Evolutionary conservation across 2,797 vertebrate genomes (phyloP).

Genomic region (Phaenicophaeus curvirostris): DNA sequence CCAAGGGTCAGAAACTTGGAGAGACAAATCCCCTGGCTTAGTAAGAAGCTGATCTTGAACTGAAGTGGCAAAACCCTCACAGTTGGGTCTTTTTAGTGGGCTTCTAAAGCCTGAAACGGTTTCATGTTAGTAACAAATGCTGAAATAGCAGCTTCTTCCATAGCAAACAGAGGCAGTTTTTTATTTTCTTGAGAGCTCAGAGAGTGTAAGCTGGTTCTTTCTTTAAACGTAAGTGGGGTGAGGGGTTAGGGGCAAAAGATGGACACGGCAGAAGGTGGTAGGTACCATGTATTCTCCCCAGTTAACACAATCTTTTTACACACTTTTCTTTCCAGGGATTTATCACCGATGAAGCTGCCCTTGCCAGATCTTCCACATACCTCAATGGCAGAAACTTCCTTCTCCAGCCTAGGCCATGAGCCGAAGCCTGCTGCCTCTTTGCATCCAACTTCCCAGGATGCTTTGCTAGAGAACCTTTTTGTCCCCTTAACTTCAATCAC

Average conservation of each 20-base stretch:
- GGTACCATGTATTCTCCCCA: neutral
- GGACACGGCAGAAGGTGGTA: neutral
- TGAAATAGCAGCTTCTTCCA: neutral
- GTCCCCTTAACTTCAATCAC: slow-evolving; percentile 83
- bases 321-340: slow-evolving; percentile 69
- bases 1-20: neutral
- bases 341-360: slow-evolving; percentile 66
- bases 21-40: neutral
- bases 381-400: slow-evolving; percentile 56
- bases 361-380: slow-evolving; percentile 42
- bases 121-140: neutral
- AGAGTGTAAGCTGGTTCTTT: neutral
- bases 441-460: slow-evolving; percentile 32
- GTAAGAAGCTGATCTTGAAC: neutral
- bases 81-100: neutral
- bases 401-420: slow-evolving; percentile 68
- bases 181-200: neutral
- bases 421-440: slow-evolving; percentile 46
- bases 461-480: slow-evolving; percentile 77
- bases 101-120: neutral
- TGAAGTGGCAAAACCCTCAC: neutral
- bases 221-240: neutral
- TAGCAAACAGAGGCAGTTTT: neutral
- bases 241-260: neutral
- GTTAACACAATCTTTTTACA: neutral